Evolutionary conservation across 2,888 invertebrate species (phyloP).

Genomic region (Eristalis tenax): DNA sequence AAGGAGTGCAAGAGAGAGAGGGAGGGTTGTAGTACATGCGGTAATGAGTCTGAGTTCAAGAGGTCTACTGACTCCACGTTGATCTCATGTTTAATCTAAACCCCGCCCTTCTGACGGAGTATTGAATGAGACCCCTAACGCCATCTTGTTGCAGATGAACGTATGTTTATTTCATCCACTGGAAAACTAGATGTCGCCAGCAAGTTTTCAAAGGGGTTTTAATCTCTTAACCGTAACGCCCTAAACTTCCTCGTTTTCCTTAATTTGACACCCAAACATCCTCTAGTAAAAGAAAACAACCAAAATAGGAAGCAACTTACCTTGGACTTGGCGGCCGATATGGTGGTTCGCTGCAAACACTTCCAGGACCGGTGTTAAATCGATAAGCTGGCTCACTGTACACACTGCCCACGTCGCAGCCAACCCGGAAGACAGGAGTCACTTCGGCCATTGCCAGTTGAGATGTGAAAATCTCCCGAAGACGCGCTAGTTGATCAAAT

Average conservation of each 20-base stretch:
- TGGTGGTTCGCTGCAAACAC: constrained; percentile 93
- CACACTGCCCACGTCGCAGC: constrained; percentile 80
- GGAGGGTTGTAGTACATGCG: background rate
- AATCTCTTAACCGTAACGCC: no score
- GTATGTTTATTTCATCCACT: no score
- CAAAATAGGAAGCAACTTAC: constrained; percentile 74
- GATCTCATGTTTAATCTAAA: no score
- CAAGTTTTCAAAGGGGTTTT: no score
- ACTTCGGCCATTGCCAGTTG: constrained; percentile 89
- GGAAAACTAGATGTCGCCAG: no score
- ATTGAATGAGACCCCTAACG: no score
- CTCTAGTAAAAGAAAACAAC: no score
- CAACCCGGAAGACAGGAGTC: constrained; percentile 84
- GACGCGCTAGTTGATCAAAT: constrained; percentile 90
- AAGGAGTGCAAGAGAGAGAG: background rate
- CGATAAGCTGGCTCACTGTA: constrained; percentile 81
- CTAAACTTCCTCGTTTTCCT: no score
- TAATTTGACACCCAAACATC: no score
- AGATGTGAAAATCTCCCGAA: constrained; percentile 91
- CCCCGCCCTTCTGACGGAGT: no score
- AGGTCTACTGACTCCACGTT: background rate
- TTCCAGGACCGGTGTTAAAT: constrained; percentile 85
- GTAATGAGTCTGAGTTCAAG: background rate
- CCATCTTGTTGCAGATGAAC: no score
- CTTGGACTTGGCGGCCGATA: constrained; percentile 84